Evolutionary conservation across 2,888 invertebrate species (phyloP), one percentile per base, ranked within the genome.

Genomic region (Volucella zonaria): DNA sequence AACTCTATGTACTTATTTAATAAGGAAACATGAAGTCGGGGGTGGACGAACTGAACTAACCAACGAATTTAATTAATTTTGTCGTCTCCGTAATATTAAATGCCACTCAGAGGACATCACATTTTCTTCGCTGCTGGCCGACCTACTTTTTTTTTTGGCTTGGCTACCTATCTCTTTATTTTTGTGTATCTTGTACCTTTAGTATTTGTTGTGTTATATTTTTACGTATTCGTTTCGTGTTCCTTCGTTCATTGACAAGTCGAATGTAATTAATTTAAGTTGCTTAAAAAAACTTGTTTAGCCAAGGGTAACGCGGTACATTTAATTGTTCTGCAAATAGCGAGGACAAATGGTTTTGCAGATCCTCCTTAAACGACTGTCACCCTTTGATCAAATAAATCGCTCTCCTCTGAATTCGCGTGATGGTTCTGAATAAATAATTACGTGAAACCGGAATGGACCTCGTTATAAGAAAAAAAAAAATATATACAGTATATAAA

Each of bases 231-330:
- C 6, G 31, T 4, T 31, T 6, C 1, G 31, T 31, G 31, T 45
- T 45, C 45, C 42, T 14, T 18, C 40, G 45, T 40, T 70, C 58
- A 81, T 70, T 70, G 81, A 81, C 75, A 75, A 70, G 64, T 52
- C 66, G 56, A 75, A 81, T 75, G 64, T 81, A 81, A 81, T 81
- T 70, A 75, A 75, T 81, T 75, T 81, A 62, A 75, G 75, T 71
- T 71, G 56, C 14, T 11, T 56, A 12, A 51, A 56, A 54, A 47
- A 56, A 45, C 15, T 51, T 43, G 52, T 43, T 15, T 42, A 3
- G n/a, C 58, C 59, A 1, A 3, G 38, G 56, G 15, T 12, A 38
- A 8, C 18, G 38, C 11, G 4, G 31, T 1, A 43, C n/a, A 15
- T 31, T 31, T 31, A 31, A 31, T 31, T 31, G 31, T 31, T 6